Evolutionary conservation across 23 tunicate species (phyloP).

Genomic region (Styela plicata): DNA sequence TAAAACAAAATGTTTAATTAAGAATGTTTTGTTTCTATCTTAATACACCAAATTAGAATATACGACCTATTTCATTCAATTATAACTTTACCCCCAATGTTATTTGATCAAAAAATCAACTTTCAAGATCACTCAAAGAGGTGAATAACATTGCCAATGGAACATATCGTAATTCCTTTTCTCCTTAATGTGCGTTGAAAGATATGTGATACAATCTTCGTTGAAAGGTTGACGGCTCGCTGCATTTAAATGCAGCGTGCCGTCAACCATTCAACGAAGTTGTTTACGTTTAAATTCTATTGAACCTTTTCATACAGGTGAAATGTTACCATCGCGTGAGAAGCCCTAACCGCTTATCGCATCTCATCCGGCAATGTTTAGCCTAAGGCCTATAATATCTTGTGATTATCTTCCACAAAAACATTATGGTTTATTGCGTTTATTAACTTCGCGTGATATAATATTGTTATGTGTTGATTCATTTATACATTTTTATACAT

Average conservation of each 20-base stretch:
- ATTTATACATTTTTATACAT: background rate
- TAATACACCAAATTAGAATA: too few relatives aligned
- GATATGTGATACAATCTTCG: background rate
- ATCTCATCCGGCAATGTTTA: background rate
- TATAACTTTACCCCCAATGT: too few relatives aligned
- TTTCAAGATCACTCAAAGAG: too few relatives aligned
- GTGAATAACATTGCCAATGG: too few relatives aligned
- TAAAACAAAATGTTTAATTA: too few relatives aligned
- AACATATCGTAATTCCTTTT: too few relatives aligned
- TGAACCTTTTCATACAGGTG: background rate
- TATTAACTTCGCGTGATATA: background rate
- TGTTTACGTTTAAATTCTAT: background rate
- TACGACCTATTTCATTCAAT: too few relatives aligned
- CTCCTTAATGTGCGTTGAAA: background rate
- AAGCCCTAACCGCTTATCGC: background rate
- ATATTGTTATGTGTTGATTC: background rate
- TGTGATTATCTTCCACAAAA: background rate
- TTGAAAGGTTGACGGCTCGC: background rate
- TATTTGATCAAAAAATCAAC: too few relatives aligned
- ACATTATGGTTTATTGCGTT: background rate
- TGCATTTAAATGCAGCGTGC: background rate
- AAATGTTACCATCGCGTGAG: background rate
- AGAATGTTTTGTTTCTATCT: too few relatives aligned
- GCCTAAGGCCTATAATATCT: background rate
- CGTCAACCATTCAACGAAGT: background rate